Base-by-base conservation (phyloP, 2,113 vertebrate genomes). In the Glaucomys volans region DNA sequence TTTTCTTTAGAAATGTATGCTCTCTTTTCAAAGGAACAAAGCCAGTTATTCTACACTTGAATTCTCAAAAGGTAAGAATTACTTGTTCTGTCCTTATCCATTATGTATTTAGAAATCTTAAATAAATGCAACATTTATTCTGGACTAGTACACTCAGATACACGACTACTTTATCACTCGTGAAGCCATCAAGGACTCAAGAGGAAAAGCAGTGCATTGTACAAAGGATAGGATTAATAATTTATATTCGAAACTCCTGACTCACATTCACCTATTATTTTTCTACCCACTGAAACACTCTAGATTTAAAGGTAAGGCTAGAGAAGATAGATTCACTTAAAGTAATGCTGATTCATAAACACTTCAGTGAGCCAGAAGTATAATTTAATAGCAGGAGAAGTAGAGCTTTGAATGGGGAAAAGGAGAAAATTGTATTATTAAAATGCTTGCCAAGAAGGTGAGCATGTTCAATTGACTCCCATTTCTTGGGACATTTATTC, bases 291-390 rank as follows among this genome's bases (percentile, higher is more conserved):
- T 95, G 85, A 83, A 94, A 91, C n/a, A 20, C 85, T 94, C 32
- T 76, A 79, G 40, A 76, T 90, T 97, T 95, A 91, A 97, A 77
- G 35, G 8, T 82, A 71, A 82, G 59, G 52, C 11, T 85, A 79
- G 54, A 79, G 62, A 85, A 93, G 93, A 93, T 64, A 95, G 87
- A 97, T 84, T 93, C 90, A 90, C 92, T 97, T 95, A 95, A 84
- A 89, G 71, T 85, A 95, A 92, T 69, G 75, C 95, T 97, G 97
- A 97, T 95, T 98, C 94, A 96, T 97, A 98, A 96, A 97, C 92
- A 98, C 93, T 96, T 97, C 93, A 96, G 66, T 94, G 96, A 95
- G 91, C 91, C 95, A 93, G 95, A 94, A 91, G 82, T 54, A 87
- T 95, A 97, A 97, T 97, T 86, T 97, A 96, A 93, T 81, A 82